Evolutionary conservation across 2,888 invertebrate genomes (phyloP), one percentile per base, ranked within the genome.

Genomic region (Lycaena phlaeas): DNA sequence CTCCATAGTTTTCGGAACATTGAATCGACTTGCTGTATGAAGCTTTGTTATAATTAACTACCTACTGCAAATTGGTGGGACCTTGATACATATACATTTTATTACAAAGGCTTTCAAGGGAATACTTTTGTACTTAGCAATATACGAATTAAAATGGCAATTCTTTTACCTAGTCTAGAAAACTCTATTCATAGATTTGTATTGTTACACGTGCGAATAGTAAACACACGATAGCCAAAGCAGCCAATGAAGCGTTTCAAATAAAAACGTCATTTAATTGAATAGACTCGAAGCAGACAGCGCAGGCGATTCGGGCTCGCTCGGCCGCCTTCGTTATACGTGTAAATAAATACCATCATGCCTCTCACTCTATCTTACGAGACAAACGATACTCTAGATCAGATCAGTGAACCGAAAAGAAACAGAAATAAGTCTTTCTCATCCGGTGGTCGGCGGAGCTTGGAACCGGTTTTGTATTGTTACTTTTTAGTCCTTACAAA

Each of bases 401-500:
- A 68, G 77, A 79, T 76, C 75, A 74, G 61, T 76, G 78, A 81
- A 81, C 75, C 65, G 68, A 71, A 79, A 75, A 73, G 75, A 70
- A 75, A 78, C 75, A 75, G 65, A 71, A 52, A 52, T 53, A 68
- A 68, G 58, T 61, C 67, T 65, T 55, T 68, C 64, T 71, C 70
- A 64, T 68, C 68, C 70, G 68, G 64, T 65, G 62, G 61, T 59
- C 60, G 60, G 54, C 53, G 28, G 49, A 44, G 45, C 45, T 58
- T 50, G 51, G 53, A 75, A 82, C 77, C 74, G 70, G 78, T 73
- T 74, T 65, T 47, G 47, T 62, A 61, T 68, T 68, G 70, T 71
- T 63, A 64, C 68, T 69, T 72, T 69, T 65, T 64, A 69, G 64
- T 68, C 69, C 65, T 65, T 67, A 69, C 60, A 64, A 47, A 73